These are phyloP conservation scores for Heliconius hortense DNA, from an alignment of 2,888 invertebrate genomes.

Conservation along the genomic window DNA sequence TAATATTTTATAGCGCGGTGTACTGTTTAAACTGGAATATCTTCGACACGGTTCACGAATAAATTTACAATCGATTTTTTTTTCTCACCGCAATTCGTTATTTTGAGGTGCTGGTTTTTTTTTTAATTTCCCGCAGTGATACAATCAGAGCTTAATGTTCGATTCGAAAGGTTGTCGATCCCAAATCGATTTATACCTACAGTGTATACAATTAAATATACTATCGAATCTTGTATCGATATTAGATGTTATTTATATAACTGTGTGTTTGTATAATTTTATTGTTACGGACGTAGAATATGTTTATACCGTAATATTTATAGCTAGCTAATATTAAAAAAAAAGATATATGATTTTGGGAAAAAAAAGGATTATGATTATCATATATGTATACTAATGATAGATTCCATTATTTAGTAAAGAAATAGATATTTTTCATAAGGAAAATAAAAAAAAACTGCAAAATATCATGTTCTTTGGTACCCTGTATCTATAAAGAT, in stretches of 20 bases:
- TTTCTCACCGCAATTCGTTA: slow-evolving; percentile 17
- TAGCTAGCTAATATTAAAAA: neutral
- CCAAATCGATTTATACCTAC: slow-evolving; percentile 10
- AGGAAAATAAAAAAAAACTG: no score
- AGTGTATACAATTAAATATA: slow-evolving; percentile 20
- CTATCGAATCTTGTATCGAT: slow-evolving; percentile 1
- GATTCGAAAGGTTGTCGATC: slow-evolving; percentile 20
- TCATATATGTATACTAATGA: no score
- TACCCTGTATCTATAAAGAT: no score
- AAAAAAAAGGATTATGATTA: no score
- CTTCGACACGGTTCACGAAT: slow-evolving; percentile 46
- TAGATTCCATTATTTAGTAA: no score
- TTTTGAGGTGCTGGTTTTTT: slow-evolving; percentile 6
- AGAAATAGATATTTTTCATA: no score
- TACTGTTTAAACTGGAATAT: slow-evolving; percentile 64
- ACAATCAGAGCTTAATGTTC: slow-evolving; percentile 22
- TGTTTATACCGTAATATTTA: neutral
- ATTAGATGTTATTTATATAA: neutral
- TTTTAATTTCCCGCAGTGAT: slow-evolving; percentile 6
- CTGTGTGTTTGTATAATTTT: neutral
- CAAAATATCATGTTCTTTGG: no score
- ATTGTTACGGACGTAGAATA: neutral
- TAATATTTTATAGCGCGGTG: slow-evolving; percentile 75
- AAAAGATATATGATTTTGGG: neutral
- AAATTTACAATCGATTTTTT: slow-evolving; percentile 30